A percentile compares a stretch with the other conserved stretches of the same genome.
Evolutionary conservation across 2,888 invertebrate genomes (phyloP).

Genomic region (Geotrupes spiniger): DNA sequence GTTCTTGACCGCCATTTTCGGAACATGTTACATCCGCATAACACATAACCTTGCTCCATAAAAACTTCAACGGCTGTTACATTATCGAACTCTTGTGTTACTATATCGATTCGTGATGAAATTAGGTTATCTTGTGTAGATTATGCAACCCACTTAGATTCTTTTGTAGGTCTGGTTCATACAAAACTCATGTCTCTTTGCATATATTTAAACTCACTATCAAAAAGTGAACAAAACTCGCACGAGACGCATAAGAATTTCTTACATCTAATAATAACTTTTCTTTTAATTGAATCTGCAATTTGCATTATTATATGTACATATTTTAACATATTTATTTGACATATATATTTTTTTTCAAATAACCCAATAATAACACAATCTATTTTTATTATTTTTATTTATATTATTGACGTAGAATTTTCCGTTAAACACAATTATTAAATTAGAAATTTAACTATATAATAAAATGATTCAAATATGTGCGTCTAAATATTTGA

Average conservation of each 20-base stretch:
- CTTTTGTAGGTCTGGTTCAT: slow-evolving; percentile 20
- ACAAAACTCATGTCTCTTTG: slow-evolving; percentile 7
- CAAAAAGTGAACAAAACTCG: background rate
- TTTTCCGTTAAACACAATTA: too few species aligned
- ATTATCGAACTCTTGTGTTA: slow-evolving; percentile 16
- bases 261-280: slow-evolving; percentile 4
- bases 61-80: slow-evolving; percentile 18
- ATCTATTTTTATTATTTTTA: too few species aligned
- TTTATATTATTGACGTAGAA: too few species aligned
- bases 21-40: slow-evolving; percentile 22
- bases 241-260: slow-evolving; percentile 1
- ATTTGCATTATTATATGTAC: too few species aligned
- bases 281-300: background rate
- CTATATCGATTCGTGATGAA: slow-evolving; percentile 20
- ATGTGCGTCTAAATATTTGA: too few species aligned
- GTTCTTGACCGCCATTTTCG: slow-evolving; percentile 18
- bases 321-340: too few species aligned
- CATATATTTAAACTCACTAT: background rate
- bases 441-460: too few species aligned
- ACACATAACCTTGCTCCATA: slow-evolving; percentile 24
- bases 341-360: too few species aligned
- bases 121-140: slow-evolving; percentile 26
- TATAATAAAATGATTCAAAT: too few species aligned
- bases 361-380: too few species aligned
- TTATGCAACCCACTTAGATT: slow-evolving; percentile 24